These are phyloP conservation scores for Mesorhabditis belari DNA, from an alignment of 2,888 invertebrate genomes.

Conservation along the genomic window DNA sequence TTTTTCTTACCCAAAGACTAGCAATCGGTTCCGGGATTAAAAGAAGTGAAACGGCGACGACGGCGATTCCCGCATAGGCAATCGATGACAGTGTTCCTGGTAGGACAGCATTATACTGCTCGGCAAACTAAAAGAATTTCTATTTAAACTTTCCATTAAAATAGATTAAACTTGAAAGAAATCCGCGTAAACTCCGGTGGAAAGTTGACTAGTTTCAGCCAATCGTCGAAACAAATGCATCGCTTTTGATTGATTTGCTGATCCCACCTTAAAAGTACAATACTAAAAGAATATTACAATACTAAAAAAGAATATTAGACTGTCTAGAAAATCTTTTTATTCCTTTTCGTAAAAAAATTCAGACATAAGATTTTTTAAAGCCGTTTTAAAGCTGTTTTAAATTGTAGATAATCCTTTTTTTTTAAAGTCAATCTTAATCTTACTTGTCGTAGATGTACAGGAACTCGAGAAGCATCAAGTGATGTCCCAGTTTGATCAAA, in stretches of 20 bases:
- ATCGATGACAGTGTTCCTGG: conserved; percentile 62
- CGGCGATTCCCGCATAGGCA: conserved; percentile 70
- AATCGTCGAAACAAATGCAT: conserved; percentile 48
- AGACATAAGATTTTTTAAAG: conserved; percentile 48
- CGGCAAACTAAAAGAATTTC: conserved; percentile 43
- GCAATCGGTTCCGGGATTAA: conserved; percentile 86
- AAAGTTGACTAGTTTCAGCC: conserved; percentile 41
- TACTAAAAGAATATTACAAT: too few relatives aligned
- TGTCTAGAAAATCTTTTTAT: neutral
- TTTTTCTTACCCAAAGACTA: conserved; percentile 72
- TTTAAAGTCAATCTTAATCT: conserved; percentile 35
- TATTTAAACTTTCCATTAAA: neutral
- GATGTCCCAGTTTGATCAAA: conserved; percentile 31
- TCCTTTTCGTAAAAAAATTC: conserved; percentile 48
- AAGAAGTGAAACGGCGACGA: conserved; percentile 83
- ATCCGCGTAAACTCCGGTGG: conserved; percentile 51
- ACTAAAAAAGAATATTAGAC: neutral
- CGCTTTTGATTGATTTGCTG: conserved; percentile 43
- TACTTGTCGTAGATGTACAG: conserved; percentile 45
- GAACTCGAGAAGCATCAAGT: conserved; percentile 48
- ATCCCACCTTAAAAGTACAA: conserved; percentile 19
- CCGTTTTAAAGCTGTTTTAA: conserved; percentile 41
- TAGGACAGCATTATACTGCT: conserved; percentile 51
- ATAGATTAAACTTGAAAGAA: conserved; percentile 42
- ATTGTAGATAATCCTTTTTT: conserved; percentile 48